Conservation (phyloP, 2,113 vertebrate species). For the Callipepla squamata region DNA sequence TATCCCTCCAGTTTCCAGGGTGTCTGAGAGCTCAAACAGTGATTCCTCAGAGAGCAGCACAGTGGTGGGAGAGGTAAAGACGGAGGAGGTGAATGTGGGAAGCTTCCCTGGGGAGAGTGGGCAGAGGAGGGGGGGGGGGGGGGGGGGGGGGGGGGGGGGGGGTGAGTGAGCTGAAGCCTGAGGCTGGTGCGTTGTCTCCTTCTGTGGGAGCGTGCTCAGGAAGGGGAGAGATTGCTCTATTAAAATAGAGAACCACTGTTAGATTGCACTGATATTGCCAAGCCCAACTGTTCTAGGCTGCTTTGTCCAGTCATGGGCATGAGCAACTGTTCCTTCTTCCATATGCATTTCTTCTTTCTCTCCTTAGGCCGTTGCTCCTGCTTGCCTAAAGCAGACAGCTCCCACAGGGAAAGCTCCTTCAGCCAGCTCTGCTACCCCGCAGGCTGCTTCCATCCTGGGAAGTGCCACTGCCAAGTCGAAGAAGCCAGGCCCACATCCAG, state of each 20-base stretch:
- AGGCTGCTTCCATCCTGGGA: background rate
- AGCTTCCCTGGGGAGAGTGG: background rate
- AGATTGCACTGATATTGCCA: no score
- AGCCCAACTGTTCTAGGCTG: background rate
- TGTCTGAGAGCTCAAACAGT: background rate
- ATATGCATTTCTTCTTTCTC: background rate
- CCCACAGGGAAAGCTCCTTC: conserved; percentile 2
- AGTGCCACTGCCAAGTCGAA: background rate
- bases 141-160: background rate
- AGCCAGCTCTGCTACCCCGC: rapidly evolving
- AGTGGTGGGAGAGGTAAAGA: background rate
- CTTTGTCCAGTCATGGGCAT: background rate
- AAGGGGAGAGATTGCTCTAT: no score
- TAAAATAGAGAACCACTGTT: no score
- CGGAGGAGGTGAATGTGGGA: background rate
- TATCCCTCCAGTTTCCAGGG: background rate
- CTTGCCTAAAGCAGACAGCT: conserved; percentile 15
- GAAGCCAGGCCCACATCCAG: background rate
- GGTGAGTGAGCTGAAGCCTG: background rate
- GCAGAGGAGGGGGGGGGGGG: background rate
- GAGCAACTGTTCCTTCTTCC: background rate
- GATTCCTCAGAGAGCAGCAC: background rate
- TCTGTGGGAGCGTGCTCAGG: background rate
- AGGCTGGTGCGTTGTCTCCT: background rate
- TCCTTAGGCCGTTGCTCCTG: background rate